Conservation (phyloP, 2,888 invertebrate genomes). For the Nemotelus pantherinus region DNA sequence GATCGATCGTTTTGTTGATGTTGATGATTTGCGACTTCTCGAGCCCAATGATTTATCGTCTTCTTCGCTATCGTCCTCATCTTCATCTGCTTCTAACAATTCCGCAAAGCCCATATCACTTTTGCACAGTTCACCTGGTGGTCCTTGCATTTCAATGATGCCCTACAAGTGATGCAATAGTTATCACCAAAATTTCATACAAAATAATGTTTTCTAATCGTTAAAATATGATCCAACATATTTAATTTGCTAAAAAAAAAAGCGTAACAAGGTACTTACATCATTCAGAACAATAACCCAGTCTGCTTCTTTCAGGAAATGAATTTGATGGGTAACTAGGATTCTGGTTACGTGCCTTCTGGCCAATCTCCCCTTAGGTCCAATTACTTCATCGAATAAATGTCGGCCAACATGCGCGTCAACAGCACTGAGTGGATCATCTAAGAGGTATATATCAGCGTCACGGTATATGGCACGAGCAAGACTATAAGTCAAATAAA, state of each 20-base stretch:
- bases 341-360: constrained; percentile 69
- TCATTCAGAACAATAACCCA: constrained; percentile 69
- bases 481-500: constrained; percentile 47
- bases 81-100: constrained; percentile 64
- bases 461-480: constrained; percentile 63
- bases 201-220: no score
- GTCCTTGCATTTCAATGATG: constrained; percentile 65
- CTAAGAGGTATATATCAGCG: constrained; percentile 77
- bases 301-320: constrained; percentile 71
- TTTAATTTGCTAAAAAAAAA: neutral
- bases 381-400: constrained; percentile 75
- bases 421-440: constrained; percentile 82
- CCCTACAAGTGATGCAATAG: constrained; percentile 60
- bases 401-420: constrained; percentile 77
- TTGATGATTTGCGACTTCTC: constrained; percentile 46
- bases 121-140: constrained; percentile 63
- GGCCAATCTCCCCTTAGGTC: constrained; percentile 65
- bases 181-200: no score
- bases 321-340: constrained; percentile 80
- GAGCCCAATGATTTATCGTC: neutral
- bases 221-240: no score
- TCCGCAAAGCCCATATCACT: constrained; percentile 67
- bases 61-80: constrained; percentile 53
- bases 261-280: constrained; percentile 62
- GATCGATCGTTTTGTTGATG: constrained; percentile 44